A percentile compares a stretch with the other conserved stretches of the same genome.
Conservation (phyloP, 2,797 vertebrate genomes). For the Falco biarmicus region DNA sequence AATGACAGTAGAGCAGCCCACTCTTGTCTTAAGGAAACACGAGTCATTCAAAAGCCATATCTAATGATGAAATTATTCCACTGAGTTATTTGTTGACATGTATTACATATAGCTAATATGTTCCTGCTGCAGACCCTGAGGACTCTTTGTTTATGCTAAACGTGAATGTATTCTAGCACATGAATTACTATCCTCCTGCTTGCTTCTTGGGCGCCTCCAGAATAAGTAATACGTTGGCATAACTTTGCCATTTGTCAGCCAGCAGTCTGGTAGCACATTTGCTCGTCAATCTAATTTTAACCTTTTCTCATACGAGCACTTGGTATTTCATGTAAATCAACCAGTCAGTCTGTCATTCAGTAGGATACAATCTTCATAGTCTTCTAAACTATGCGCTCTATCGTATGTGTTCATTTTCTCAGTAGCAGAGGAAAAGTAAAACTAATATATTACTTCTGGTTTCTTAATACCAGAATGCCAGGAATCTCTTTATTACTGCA, state of each 20-base stretch:
- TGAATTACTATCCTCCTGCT: constrained; percentile 75
- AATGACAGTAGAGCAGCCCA: constrained; percentile 12
- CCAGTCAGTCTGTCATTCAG: constrained; percentile 91
- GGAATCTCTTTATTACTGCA: constrained; percentile 72
- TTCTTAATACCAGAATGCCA: constrained; percentile 73
- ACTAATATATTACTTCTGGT: constrained; percentile 73
- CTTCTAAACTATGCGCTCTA: constrained; percentile 56
- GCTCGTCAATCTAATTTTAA: constrained; percentile 86
- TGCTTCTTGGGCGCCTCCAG: constrained; percentile 76
- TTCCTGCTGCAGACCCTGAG: constrained; percentile 56
- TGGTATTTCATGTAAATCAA: constrained; percentile 80
- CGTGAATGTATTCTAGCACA: constrained; percentile 75
- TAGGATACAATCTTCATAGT: constrained; percentile 57
- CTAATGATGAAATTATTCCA: constrained; percentile 36
- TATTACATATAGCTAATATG: constrained; percentile 57
- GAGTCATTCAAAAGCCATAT: constrained; percentile 23
- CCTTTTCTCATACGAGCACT: constrained; percentile 80
- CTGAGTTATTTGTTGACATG: constrained; percentile 57
- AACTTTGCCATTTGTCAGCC: constrained; percentile 86
- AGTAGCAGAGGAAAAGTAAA: constrained; percentile 68
- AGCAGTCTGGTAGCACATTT: constrained; percentile 85
- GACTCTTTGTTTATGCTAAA: constrained; percentile 69
- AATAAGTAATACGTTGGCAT: constrained; percentile 81
- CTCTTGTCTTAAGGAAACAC: constrained; percentile 27
- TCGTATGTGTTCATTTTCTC: constrained; percentile 56